phyloP scores from a whole-genome alignment of 2,888 invertebrate genomes.

The Aquatica leii region DNA sequence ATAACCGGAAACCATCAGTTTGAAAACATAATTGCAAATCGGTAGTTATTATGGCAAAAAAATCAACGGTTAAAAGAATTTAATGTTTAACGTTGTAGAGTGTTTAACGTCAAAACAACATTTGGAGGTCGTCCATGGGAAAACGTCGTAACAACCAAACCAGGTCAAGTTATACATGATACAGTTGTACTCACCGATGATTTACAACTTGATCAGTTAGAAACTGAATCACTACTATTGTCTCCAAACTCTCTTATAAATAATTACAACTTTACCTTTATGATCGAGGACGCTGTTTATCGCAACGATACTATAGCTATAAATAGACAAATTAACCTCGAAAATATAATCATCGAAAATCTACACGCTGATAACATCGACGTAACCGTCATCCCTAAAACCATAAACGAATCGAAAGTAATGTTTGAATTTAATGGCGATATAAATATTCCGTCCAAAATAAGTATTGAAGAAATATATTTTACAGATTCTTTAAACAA shows the following conservation, averaged over 20 bases:
- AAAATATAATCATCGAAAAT: conserved; percentile 47
- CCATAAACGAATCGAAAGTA: conserved; percentile 32
- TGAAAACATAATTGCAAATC: conserved; percentile 50
- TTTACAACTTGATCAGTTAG: conserved; percentile 37
- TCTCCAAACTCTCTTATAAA: conserved; percentile 47
- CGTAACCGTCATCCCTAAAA: conserved; percentile 32
- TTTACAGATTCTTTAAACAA: conserved; percentile 60
- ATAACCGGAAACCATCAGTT: conserved; percentile 60
- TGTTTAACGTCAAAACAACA: conserved; percentile 32
- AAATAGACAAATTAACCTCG: conserved; percentile 50
- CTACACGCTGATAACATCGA: conserved; percentile 43
- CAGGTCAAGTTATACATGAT: conserved; percentile 40
- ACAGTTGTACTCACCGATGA: conserved; percentile 40
- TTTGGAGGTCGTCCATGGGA: conserved; percentile 46
- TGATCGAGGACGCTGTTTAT: conserved; percentile 53
- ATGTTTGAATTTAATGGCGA: conserved; percentile 27
- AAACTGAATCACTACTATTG: conserved; percentile 32
- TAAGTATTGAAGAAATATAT: conserved; percentile 55
- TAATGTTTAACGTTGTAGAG: conserved; percentile 9
- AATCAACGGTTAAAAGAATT: too few relatives aligned
- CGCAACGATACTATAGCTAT: conserved; percentile 39
- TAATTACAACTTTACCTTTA: conserved; percentile 47
- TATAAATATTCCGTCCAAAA: conserved; percentile 28
- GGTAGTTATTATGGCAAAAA: conserved; percentile 45
- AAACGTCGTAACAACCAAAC: conserved; percentile 39